phyloP scores from a whole-genome alignment of 2,888 invertebrate species.

The Ariolimax columbianus region DNA sequence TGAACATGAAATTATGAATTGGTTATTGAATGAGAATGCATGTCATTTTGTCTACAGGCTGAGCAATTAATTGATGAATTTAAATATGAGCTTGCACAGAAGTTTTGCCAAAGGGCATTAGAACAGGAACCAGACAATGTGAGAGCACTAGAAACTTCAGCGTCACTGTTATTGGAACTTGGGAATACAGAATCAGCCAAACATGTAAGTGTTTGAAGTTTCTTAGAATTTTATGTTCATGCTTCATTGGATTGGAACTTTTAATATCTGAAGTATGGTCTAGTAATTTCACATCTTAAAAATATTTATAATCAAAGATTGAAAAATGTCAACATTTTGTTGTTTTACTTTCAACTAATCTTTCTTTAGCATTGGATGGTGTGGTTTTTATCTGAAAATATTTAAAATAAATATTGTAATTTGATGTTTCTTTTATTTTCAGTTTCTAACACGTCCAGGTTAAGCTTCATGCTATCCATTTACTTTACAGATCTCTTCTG shows the following conservation, averaged over 20 bases:
- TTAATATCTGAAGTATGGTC: too few species aligned
- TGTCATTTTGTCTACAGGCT: slow-evolving; percentile 65
- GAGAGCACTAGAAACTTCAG: slow-evolving; percentile 77
- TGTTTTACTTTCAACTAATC: too few species aligned
- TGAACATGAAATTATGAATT: neutral
- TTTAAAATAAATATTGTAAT: too few species aligned
- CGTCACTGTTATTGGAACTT: slow-evolving; percentile 77
- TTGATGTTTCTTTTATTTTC: neutral
- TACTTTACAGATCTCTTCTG: neutral
- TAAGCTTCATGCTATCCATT: neutral
- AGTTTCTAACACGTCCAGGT: neutral
- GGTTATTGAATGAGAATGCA: neutral
- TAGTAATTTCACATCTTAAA: too few species aligned
- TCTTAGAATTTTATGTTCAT: neutral
- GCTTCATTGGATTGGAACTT: too few species aligned
- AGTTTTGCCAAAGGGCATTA: slow-evolving; percentile 78
- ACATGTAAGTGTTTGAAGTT: slow-evolving; percentile 67
- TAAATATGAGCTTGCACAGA: slow-evolving; percentile 78
- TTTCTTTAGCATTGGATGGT: too few species aligned
- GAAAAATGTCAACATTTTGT: too few species aligned
- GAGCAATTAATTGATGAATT: slow-evolving; percentile 78
- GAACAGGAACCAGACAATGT: slow-evolving; percentile 77
- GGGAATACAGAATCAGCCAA: slow-evolving; percentile 78
- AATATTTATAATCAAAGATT: too few species aligned
- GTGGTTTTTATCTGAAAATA: too few species aligned